Evolutionary conservation across 1,140 invertebrate species (phyloP), one percentile per base, ranked within the genome.

Genomic region (Metopolophium dirhodum): DNA sequence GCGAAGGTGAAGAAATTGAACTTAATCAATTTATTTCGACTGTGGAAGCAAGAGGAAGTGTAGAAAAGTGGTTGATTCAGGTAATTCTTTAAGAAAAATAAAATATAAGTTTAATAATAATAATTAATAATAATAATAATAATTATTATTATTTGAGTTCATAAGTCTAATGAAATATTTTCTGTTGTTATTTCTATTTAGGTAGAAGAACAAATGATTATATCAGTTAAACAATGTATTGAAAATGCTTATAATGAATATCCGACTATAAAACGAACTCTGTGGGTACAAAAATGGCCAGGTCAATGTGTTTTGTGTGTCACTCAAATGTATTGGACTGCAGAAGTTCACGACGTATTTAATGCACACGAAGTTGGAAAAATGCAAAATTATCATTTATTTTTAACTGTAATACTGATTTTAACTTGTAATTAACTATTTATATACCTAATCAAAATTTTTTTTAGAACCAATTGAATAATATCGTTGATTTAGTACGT

Each of bases 1-100:
- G 97, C 95, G 98, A 99, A 95, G 96, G 96, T 82, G 98, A 99
- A 95, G 96, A 97, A 94, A 96, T 99, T 0, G 95, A 96, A 91
- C 96, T 98, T 92, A 95, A 96, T 1, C 96, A 96, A 51, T 95
- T 95, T 30, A 97, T 99, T 30, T 97, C 97, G 26, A 93, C 91
- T 7, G 98, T 98, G 0, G 97, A 97, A 68, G 98, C 98, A 8
- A 96, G 97, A 94, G 98, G 98, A 18, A 97, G 97, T 94, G 98
- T 99, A 1, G 98, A 99, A 95, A 98, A 98, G 95, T 99, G 98
- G 98, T 96, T 99, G 6, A 95, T 98, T 51, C 96, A 97, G 95
- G 96, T 96, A 90, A 94, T 93, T 35, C 7, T 22, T 87, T 47
- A 54, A 37, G 20, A 89, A 91, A 88, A 93, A 88, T 61, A 0